These are phyloP conservation scores for Alethe castanea DNA, from an alignment of 2,113 vertebrate species.

Conservation along the genomic window DNA sequence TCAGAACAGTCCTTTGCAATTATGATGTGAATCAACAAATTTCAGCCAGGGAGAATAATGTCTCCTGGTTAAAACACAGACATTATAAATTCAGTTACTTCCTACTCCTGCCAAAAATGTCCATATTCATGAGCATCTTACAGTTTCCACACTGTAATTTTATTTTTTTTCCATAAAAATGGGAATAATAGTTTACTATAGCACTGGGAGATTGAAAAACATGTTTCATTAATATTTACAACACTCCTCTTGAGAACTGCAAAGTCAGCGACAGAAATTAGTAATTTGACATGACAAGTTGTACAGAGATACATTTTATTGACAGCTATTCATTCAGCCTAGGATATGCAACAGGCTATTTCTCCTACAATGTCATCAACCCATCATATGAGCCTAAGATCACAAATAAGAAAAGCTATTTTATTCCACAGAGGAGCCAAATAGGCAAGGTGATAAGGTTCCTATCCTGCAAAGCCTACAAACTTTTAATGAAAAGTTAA, in stretches of 20 bases:
- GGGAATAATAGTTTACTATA: neutral
- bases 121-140: neutral
- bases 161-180: neutral
- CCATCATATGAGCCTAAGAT: neutral
- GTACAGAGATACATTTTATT: neutral
- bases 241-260: neutral
- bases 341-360: neutral
- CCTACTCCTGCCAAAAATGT: neutral
- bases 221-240: neutral
- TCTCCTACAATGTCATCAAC: neutral
- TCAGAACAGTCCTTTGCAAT: neutral
- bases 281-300: neutral
- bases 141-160: neutral
- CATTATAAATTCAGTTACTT: neutral
- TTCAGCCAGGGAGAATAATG: neutral
- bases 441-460: neutral
- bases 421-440: neutral
- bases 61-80: neutral
- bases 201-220: neutral
- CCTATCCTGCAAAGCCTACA: neutral
- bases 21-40: neutral
- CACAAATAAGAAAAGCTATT: neutral
- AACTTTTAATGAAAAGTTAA: neutral
- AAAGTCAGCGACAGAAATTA: neutral
- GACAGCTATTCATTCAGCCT: neutral